These are phyloP conservation scores for Heliconius hewitsoni DNA, from an alignment of 1,140 invertebrate species.

Conservation along the genomic window DNA sequence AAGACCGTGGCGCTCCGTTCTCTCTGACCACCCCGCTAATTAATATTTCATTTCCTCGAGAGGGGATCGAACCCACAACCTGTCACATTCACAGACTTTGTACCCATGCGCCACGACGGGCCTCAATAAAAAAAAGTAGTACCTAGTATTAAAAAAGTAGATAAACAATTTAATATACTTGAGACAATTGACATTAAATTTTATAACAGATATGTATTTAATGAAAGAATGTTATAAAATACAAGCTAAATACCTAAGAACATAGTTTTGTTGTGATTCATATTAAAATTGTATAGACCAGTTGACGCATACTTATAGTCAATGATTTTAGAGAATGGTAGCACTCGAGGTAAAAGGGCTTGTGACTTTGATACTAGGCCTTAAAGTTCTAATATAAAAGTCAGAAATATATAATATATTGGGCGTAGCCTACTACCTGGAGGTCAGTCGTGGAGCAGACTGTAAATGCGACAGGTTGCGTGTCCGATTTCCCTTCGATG, in stretches of 20 bases:
- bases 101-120: too few species aligned
- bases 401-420: too few species aligned
- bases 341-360: neutral
- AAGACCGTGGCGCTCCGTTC: too few species aligned
- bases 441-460: too few species aligned
- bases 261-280: slow-evolving; percentile 20
- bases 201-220: neutral
- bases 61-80: too few species aligned
- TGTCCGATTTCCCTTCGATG: too few species aligned
- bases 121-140: too few species aligned
- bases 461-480: too few species aligned
- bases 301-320: slow-evolving; percentile 14
- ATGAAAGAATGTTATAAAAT: slow-evolving; percentile 4
- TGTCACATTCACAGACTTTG: too few species aligned
- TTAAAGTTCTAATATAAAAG: neutral
- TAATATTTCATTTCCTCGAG: too few species aligned
- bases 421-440: too few species aligned
- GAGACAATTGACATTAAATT: neutral
- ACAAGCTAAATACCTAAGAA: slow-evolving; percentile 9
- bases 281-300: slow-evolving; percentile 21
- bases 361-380: neutral
- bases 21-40: too few species aligned
- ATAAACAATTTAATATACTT: neutral
- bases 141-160: neutral
- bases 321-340: slow-evolving; percentile 23